Evolutionary conservation across 2,797 vertebrate genomes (phyloP).

Genomic region (Iguana delicatissima): DNA sequence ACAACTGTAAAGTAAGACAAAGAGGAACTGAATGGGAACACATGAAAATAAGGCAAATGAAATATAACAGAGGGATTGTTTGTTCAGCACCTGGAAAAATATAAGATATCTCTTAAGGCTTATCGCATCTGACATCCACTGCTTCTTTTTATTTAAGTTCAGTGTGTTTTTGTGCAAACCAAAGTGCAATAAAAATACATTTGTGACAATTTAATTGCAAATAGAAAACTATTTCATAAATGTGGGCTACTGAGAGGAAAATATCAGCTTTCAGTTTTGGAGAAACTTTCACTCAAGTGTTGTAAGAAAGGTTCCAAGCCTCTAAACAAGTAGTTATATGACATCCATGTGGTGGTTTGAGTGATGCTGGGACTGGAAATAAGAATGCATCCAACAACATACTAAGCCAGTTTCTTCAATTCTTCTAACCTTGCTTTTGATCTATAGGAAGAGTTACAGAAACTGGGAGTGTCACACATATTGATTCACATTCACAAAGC

Average conservation of each 20-base stretch:
- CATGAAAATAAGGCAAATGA: background rate
- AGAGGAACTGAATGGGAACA: background rate
- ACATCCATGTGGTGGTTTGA: background rate
- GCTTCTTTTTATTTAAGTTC: background rate
- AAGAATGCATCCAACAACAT: background rate
- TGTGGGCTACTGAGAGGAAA: background rate
- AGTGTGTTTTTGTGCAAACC: background rate
- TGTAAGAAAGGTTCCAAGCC: background rate
- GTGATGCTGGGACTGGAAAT: background rate
- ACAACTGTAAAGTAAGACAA: slow-evolving; percentile 20
- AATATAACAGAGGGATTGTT: background rate
- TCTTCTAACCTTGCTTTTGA: background rate
- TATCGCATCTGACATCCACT: background rate
- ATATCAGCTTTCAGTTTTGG: background rate
- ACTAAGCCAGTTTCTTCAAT: background rate
- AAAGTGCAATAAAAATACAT: background rate
- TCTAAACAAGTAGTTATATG: background rate
- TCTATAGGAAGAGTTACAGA: background rate
- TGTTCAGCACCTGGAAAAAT: background rate
- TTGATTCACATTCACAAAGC: background rate
- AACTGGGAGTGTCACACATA: background rate
- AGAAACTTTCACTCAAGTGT: background rate
- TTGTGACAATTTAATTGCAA: background rate
- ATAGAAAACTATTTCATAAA: background rate
- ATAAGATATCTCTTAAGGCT: background rate